Base-by-base conservation (phyloP, 2,113 vertebrate genomes). In the Rhinopomastus cyanomelas region DNA sequence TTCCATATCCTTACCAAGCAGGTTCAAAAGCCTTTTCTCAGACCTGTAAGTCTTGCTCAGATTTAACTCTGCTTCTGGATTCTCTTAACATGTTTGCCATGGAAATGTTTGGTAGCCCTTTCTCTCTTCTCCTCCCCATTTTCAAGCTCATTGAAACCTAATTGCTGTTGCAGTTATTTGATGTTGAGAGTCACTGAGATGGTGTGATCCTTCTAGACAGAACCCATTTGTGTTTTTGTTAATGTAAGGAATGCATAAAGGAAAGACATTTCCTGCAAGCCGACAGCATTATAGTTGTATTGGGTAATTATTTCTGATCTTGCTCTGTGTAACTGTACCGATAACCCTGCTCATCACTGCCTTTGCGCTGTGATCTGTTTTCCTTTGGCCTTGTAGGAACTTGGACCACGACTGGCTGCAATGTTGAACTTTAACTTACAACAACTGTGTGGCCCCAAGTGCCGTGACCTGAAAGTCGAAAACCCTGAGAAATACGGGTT, bases 1-100 rank as follows among this genome's bases (percentile, higher is more conserved):
- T 99, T 99, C 95, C 99, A 99, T 95, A 99, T 99, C 95, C 98
- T 99, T 87, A 99, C 99, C 87, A 99, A 99, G 97, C 99, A 99
- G 96, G 99, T 99, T 95, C 99, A 99, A 97, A 99, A 99, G 97
- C 99, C 99, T 72, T 99, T 99, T 96, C 98, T 99, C 95, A 98
- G 99, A 94, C 99, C 99, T 29, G 99, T 99, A 96, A 99, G 99
- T 92, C 64, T 55, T 89, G 37, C 78, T 96, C 16, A 78, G 25
- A 55, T 82, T 57, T 69, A 21, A 42, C 34, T 27, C 53, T 11
- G 3, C 49, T 59, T 56, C 11, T 25, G 29, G 21, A 15, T 87
- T 49, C 20, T 77, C 30, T n/a, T 79, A 32, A 36, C 6, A 16
- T 51, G 16, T 73, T 25, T 71, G 11, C 30, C 17, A n/a, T 89